Evolutionary conservation across 2,797 vertebrate genomes (phyloP).

Genomic region (Acanthis flammea): DNA sequence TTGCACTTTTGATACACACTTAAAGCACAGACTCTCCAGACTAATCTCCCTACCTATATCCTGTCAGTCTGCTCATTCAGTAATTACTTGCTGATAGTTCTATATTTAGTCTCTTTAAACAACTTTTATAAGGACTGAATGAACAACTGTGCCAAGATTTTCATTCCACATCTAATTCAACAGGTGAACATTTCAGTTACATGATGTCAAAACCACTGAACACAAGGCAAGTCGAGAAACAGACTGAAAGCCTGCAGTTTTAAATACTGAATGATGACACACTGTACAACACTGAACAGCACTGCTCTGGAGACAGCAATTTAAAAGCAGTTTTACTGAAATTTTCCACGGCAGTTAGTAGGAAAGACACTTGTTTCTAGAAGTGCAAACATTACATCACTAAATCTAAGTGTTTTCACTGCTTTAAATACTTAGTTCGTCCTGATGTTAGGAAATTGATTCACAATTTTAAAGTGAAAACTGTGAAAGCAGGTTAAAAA

Average conservation of each 20-base stretch:
- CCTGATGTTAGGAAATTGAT: background rate
- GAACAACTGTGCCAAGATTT: background rate
- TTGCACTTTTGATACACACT: background rate
- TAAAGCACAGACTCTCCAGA: background rate
- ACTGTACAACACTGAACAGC: constrained; percentile 30
- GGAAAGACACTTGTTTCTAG: background rate
- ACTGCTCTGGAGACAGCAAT: constrained; percentile 30
- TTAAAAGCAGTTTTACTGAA: constrained; percentile 46
- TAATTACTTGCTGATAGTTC: background rate
- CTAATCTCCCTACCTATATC: background rate
- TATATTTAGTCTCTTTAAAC: background rate
- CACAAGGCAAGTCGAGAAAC: constrained; percentile 44
- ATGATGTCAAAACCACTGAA: constrained; percentile 43
- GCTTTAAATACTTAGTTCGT: background rate
- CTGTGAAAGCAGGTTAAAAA: background rate
- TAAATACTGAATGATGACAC: constrained; percentile 64
- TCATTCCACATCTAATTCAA: constrained; percentile 45
- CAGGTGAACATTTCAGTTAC: constrained; percentile 52
- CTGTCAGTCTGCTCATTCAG: background rate
- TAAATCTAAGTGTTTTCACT: background rate
- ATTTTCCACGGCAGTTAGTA: constrained; percentile 48
- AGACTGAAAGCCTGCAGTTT: constrained; percentile 45
- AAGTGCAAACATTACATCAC: background rate
- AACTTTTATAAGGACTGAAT: background rate
- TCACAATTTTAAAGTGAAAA: background rate